A percentile compares a stretch with the other conserved stretches of the same genome.
Evolutionary conservation across 2,888 invertebrate genomes (phyloP).

Genomic region (Malthinus flaveolus): DNA sequence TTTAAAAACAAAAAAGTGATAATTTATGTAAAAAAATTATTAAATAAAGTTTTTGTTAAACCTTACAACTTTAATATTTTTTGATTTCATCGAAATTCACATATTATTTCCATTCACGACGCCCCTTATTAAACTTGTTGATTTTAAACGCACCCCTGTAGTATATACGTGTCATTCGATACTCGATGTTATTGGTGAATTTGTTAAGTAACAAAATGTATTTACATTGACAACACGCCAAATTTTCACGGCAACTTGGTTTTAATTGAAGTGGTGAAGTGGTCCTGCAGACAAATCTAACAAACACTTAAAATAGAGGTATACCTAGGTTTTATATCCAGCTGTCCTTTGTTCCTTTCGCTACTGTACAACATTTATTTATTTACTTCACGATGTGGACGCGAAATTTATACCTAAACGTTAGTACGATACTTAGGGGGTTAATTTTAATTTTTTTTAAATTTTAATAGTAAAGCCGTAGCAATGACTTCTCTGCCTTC

Average conservation of each 20-base stretch:
- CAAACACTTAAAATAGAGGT: slow-evolving; percentile 30
- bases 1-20: too few species aligned
- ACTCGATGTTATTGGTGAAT: slow-evolving; percentile 33
- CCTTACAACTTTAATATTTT: too few species aligned
- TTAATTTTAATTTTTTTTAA: too few species aligned
- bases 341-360: slow-evolving; percentile 3
- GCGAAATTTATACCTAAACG: too few species aligned
- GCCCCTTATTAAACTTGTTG: slow-evolving; percentile 30
- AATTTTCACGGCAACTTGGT: slow-evolving; percentile 40
- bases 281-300: slow-evolving; percentile 25
- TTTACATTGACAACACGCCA: slow-evolving; percentile 33
- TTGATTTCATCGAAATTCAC: too few species aligned
- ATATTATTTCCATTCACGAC: too few species aligned
- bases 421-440: too few species aligned
- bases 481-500: too few species aligned
- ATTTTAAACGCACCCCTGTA: slow-evolving; percentile 25
- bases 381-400: too few species aligned
- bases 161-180: slow-evolving; percentile 23
- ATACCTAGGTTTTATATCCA: background rate
- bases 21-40: too few species aligned
- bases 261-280: slow-evolving; percentile 39
- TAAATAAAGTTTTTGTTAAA: too few species aligned
- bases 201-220: slow-evolving; percentile 36
- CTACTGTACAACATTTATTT: background rate
- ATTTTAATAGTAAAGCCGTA: too few species aligned